phyloP scores from a whole-genome alignment of 2,113 vertebrate species.

The Chloropsis cyanopogon region DNA sequence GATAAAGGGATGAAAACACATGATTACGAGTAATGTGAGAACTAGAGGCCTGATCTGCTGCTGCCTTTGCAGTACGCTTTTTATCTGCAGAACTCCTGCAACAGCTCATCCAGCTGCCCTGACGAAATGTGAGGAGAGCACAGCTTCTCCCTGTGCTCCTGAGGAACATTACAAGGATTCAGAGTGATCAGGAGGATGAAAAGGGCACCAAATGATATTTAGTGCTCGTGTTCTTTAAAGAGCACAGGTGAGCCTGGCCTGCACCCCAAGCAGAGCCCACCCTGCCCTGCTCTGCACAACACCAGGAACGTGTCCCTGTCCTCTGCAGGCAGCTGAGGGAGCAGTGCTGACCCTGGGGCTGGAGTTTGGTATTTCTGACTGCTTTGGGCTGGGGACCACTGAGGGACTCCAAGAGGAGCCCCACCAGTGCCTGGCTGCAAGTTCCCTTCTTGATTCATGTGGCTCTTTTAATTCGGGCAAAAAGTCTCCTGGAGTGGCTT shows the following conservation, averaged over 20 bases:
- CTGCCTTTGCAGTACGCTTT: neutral
- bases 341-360: neutral
- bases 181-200: neutral
- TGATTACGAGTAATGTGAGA: neutral
- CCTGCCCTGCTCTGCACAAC: neutral
- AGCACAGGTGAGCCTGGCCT: neutral
- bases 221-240: neutral
- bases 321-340: neutral
- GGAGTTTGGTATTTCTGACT: neutral
- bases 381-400: neutral
- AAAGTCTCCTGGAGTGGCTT: neutral
- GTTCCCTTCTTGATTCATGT: rapidly evolving
- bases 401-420: too few relatives aligned
- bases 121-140: neutral
- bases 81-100: neutral
- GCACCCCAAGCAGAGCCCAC: neutral
- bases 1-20: neutral
- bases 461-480: too few relatives aligned
- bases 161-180: neutral
- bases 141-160: neutral
- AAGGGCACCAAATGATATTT: neutral
- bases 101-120: neutral
- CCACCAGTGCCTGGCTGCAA: neutral
- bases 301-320: neutral
- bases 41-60: neutral